Conservation (phyloP, 2,113 vertebrate genomes). For the Misgurnus mizolepis region DNA sequence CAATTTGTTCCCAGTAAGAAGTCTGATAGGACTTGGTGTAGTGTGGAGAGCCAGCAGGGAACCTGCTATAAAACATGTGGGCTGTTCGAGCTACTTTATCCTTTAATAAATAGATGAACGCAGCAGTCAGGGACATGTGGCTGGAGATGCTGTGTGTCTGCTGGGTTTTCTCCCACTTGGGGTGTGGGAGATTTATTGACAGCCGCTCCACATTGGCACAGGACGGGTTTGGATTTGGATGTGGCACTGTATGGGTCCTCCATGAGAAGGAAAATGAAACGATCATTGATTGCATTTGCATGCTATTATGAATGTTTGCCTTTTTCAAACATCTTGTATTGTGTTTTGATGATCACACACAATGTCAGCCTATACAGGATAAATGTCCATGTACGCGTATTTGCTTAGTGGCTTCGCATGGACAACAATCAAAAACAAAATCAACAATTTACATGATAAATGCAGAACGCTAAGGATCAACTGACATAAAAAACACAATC, state of each 20-base stretch:
- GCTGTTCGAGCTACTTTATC: conserved; percentile 56
- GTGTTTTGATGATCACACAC: too few relatives aligned
- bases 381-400: too few relatives aligned
- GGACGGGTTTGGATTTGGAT: conserved; percentile 8
- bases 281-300: not conserved
- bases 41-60: conserved; percentile 51
- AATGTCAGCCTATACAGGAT: too few relatives aligned
- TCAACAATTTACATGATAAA: too few relatives aligned
- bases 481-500: too few relatives aligned
- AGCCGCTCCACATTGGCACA: not conserved
- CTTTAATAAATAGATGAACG: conserved; percentile 53
- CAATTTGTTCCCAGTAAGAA: conserved; percentile 57
- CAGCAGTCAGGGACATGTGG: conserved; percentile 22
- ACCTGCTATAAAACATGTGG: conserved; percentile 46
- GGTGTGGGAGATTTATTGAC: not conserved
- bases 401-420: too few relatives aligned
- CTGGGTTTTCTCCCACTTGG: not conserved
- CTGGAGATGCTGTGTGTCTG: conserved; percentile 12
- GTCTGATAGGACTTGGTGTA: conserved; percentile 55
- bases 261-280: conserved; percentile 1
- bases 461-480: too few relatives aligned
- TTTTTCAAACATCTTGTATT: too few relatives aligned
- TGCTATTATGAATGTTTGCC: too few relatives aligned
- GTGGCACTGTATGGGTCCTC: not conserved
- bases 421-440: too few relatives aligned